phyloP scores from a whole-genome alignment of 2,113 vertebrate genomes.

The Psettodes erumei region DNA sequence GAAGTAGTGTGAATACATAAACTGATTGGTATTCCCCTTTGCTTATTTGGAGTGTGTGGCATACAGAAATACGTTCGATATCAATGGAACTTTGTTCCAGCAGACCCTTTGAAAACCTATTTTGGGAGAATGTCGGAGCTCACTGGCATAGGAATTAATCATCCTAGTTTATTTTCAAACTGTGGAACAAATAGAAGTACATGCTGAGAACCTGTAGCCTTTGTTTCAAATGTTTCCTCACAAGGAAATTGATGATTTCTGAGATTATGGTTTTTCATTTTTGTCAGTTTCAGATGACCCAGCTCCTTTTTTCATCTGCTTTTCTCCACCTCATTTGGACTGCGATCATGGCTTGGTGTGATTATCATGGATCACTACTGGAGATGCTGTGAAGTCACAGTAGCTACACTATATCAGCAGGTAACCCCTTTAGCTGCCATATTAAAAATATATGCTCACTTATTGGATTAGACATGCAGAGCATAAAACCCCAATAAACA shows the following conservation, averaged over 20 bases:
- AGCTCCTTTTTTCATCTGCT: not conserved
- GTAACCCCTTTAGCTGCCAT: not conserved
- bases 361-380: slow-evolving; percentile 4
- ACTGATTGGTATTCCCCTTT: slow-evolving; percentile 23
- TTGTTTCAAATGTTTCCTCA: not conserved
- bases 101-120: slow-evolving; percentile 35
- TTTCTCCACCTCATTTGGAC: slow-evolving; percentile 12
- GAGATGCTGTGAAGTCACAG: slow-evolving; percentile 2
- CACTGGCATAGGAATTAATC: slow-evolving; percentile 11
- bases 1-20: not conserved
- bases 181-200: not conserved
- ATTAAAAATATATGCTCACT: not conserved
- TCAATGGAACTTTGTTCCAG: slow-evolving; percentile 42
- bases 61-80: slow-evolving; percentile 39
- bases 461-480: not conserved
- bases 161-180: slow-evolving; percentile 18
- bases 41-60: slow-evolving; percentile 24
- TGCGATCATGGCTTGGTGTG: not conserved
- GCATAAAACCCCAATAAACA: not conserved
- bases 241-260: not conserved
- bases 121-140: slow-evolving; percentile 1
- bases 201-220: not conserved
- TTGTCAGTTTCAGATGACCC: not conserved
- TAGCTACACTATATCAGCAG: slow-evolving; percentile 8
- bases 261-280: slow-evolving; percentile 15